Conservation (phyloP, 2,113 vertebrate species). For the Stigmatopora argus region DNA sequence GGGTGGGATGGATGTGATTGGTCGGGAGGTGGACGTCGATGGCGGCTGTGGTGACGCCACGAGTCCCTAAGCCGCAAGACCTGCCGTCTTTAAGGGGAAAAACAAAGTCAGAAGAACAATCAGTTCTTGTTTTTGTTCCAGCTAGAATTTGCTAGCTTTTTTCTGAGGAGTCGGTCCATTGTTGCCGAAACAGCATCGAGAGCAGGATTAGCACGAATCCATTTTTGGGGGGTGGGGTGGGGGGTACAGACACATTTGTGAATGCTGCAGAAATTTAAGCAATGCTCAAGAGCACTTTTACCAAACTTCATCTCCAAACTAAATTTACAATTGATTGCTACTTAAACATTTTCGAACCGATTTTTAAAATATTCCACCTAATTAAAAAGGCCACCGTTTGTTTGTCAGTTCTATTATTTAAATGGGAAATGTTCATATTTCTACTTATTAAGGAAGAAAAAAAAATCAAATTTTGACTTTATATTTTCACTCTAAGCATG, state of each 20-base stretch:
- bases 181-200: not conserved
- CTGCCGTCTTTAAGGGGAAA: constrained; percentile 67
- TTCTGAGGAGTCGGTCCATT: not conserved
- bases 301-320: not conserved
- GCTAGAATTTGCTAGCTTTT: not conserved
- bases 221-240: not conserved
- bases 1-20: constrained; percentile 68
- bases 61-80: constrained; percentile 67
- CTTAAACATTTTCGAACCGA: not conserved
- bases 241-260: too few relatives aligned
- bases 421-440: too few relatives aligned
- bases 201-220: not conserved
- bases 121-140: not conserved
- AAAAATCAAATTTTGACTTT: too few relatives aligned
- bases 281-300: not conserved
- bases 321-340: too few relatives aligned
- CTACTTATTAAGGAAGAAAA: too few relatives aligned
- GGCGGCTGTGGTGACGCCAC: constrained; percentile 80
- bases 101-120: constrained; percentile 1
- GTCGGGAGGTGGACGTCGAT: constrained; percentile 83
- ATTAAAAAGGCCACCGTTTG: not conserved
- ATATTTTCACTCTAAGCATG: not conserved
- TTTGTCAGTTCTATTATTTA: too few relatives aligned
- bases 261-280: not conserved
- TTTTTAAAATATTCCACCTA: not conserved